Base-by-base conservation (phyloP, 2,888 invertebrate species). In the Lacanobia wlatinum region DNA sequence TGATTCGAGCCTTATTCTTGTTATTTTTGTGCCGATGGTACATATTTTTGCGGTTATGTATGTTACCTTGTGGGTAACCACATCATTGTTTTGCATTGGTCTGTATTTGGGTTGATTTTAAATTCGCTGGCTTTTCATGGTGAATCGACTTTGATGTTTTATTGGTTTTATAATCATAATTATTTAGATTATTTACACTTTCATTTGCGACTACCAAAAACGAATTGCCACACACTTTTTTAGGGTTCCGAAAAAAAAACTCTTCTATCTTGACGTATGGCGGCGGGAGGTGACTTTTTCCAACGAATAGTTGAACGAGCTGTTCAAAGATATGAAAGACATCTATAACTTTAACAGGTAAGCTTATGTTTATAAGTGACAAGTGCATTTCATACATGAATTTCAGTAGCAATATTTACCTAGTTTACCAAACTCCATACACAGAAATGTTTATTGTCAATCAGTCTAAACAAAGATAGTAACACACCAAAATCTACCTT, bases 1-100 rank as follows among this genome's bases (percentile, higher is more conserved):
- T 69, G 52, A 60, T 69, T 53, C 48, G 50, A 40, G 60, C 18
- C 23, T 48, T 40, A 34, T n/a, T 79, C 53, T 56, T 61, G 52
- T 68, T 76, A 61, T 63, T 75, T 61, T 75, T 74, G 34, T 78
- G 74, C 21, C 18, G 10, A 80, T 58, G 21, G 48, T 55, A 59
- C 52, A 55, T 21, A 55, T 73, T 73, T 60, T 48, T 50, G 12
- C 21, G 21, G 9, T 58, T 5, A 34, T 28, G 23, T 52, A 5
- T 10, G n/a, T 56, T 56, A 6, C n/a, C 23, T 6, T 50, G 14
- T 16, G 16, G 43, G 40, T n/a, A 40, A 68, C 23, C 21, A 23
- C 43, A n/a, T n/a, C 9, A 34, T 34, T 34, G 16, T 56, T 34
- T 65, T 52, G 64, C n/a, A 67, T n/a, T 50, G 7, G 21, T 56